phyloP scores from a whole-genome alignment of 2,888 invertebrate species.

The Catocala fraxini region DNA sequence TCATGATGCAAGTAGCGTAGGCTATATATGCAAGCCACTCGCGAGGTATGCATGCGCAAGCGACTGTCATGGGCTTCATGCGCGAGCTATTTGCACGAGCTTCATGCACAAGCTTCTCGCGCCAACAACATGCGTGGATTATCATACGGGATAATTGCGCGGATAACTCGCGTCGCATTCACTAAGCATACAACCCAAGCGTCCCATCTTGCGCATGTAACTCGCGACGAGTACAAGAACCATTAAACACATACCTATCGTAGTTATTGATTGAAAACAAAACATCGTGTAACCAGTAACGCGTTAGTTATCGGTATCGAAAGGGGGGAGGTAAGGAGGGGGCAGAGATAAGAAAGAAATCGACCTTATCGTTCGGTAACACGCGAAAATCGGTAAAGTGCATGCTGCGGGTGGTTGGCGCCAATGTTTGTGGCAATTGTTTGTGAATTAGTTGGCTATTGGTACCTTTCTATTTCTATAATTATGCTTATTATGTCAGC shows the following conservation, averaged over 20 bases:
- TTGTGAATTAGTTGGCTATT: conserved; percentile 12
- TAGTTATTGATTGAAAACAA: conserved; percentile 61
- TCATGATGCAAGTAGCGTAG: no score
- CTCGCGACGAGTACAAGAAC: background rate
- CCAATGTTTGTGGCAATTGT: conserved; percentile 40
- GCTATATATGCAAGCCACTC: no score
- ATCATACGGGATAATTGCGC: no score
- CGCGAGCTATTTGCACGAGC: no score
- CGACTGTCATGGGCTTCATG: no score
- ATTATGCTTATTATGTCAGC: no score
- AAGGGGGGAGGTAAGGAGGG: conserved; percentile 42
- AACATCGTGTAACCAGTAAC: conserved; percentile 50
- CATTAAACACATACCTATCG: conserved; percentile 17
- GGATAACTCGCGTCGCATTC: no score
- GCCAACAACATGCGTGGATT: no score
- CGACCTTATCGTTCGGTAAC: conserved; percentile 69
- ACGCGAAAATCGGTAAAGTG: conserved; percentile 74
- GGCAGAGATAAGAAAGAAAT: conserved; percentile 66
- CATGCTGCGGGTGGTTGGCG: conserved; percentile 60
- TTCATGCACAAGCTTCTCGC: no score
- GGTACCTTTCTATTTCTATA: background rate
- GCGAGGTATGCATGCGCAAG: no score
- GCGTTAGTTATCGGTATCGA: conserved; percentile 59
- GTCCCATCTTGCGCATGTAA: background rate
- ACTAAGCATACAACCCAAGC: no score